Percentiles rank a stretch among this genome's conserved stretches.
Conservation (phyloP, 1,140 invertebrate species). For the Aphelenchoides fujianensis region DNA sequence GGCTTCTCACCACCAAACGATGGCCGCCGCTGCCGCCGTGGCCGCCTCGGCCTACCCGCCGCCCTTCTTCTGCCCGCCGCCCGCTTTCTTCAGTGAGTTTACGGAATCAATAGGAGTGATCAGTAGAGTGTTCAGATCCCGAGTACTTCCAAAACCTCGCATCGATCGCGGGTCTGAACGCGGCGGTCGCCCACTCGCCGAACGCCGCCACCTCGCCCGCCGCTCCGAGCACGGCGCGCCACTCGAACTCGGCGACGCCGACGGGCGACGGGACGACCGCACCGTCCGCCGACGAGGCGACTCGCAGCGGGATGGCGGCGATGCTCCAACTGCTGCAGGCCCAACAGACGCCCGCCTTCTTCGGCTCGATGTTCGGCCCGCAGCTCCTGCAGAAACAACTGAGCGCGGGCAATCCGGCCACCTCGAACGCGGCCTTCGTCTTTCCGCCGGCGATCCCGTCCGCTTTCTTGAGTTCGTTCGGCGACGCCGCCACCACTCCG, state of each 20-base stretch:
- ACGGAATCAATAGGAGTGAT: not conserved
- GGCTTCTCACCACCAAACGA: not conserved
- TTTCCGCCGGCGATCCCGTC: not conserved
- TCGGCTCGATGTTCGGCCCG: not conserved
- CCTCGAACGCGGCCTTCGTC: not conserved
- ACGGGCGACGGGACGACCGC: not conserved
- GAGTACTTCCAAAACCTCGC: slow-evolving; percentile 4
- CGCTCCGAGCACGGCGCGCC: not conserved
- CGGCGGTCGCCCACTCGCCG: not conserved
- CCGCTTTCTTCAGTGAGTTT: slow-evolving; percentile 3
- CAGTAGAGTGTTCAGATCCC: not conserved
- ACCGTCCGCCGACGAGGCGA: not conserved
- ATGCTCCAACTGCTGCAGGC: not conserved
- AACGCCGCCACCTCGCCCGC: not conserved
- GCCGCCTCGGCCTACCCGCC: not conserved
- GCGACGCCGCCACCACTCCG: not conserved
- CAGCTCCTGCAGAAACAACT: slow-evolving; percentile 12
- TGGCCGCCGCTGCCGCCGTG: not conserved
- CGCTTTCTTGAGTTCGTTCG: not conserved
- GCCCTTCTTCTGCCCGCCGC: not conserved
- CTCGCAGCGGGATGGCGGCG: not conserved
- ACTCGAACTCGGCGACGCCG: not conserved
- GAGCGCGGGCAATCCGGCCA: not conserved
- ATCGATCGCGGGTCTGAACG: not conserved
- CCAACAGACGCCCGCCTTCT: not conserved